phyloP scores from a whole-genome alignment of 2,888 invertebrate species.

The Pseudanteris insignis region DNA sequence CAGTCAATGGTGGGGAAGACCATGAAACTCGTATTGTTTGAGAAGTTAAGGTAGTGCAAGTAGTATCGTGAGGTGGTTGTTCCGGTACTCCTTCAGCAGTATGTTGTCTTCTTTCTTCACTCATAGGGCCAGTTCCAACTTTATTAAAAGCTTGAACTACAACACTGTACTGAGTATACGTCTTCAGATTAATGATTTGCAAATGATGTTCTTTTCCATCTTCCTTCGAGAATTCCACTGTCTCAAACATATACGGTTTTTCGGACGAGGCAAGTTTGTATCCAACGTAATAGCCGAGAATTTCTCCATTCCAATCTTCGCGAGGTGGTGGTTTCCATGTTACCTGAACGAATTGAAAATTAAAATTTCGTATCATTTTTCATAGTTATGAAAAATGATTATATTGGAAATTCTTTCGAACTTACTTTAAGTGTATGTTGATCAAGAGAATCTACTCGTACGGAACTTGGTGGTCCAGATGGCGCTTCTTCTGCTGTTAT shows the following conservation, averaged over 20 bases:
- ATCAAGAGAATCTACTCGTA: slow-evolving; percentile 86
- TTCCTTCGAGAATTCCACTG: slow-evolving; percentile 90
- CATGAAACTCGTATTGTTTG: slow-evolving; percentile 94
- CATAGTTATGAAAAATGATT: too few species aligned
- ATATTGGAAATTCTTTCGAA: too few species aligned
- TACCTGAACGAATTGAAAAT: slow-evolving; percentile 66
- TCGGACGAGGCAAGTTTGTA: slow-evolving; percentile 86
- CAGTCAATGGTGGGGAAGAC: slow-evolving; percentile 90
- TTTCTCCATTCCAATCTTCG: slow-evolving; percentile 93
- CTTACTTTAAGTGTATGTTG: slow-evolving; percentile 79
- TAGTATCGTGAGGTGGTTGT: slow-evolving; percentile 89
- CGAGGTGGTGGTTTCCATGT: slow-evolving; percentile 91
- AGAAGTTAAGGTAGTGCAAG: slow-evolving; percentile 91
- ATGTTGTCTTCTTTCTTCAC: slow-evolving; percentile 87
- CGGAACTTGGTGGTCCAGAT: slow-evolving; percentile 83
- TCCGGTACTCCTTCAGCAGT: slow-evolving; percentile 95
- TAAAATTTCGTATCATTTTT: too few species aligned
- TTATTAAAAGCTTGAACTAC: slow-evolving; percentile 96
- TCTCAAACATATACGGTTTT: slow-evolving; percentile 89
- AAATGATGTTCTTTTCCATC: slow-evolving; percentile 90
- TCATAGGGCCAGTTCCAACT: slow-evolving; percentile 91
- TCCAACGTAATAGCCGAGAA: slow-evolving; percentile 89
- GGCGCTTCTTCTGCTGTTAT: slow-evolving; percentile 95
- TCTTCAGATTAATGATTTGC: slow-evolving; percentile 83
- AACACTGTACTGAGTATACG: slow-evolving; percentile 95